phyloP scores from a whole-genome alignment of 2,888 invertebrate genomes.

The Leptopilina drosophilae region DNA sequence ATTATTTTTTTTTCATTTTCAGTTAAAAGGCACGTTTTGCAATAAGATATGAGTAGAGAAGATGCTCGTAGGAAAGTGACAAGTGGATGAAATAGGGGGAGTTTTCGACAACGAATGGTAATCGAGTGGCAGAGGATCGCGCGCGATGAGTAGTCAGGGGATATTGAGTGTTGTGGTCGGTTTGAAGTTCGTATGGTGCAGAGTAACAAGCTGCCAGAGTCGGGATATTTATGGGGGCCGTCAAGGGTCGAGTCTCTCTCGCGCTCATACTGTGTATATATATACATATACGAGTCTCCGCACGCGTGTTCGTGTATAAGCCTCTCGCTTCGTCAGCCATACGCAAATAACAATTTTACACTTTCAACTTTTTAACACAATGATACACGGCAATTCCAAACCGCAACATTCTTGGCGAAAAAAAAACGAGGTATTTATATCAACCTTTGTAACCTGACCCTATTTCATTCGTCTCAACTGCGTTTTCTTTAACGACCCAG shows the following conservation, averaged over 20 bases:
- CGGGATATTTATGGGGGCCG: constrained; percentile 74
- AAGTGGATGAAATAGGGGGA: constrained; percentile 38
- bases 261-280: not conserved
- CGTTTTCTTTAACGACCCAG: too few species aligned
- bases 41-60: not conserved
- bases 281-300: constrained; percentile 37
- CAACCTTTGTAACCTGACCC: too few species aligned
- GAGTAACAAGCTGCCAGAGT: constrained; percentile 75
- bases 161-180: constrained; percentile 72
- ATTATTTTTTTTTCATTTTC: too few species aligned
- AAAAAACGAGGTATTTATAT: not conserved
- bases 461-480: too few species aligned
- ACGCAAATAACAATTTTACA: constrained; percentile 67
- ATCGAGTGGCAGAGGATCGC: constrained; percentile 50
- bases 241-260: constrained; percentile 69
- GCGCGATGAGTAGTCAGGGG: constrained; percentile 57
- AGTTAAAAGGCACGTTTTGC: too few species aligned
- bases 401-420: constrained; percentile 34
- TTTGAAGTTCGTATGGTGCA: constrained; percentile 70
- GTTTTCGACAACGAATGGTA: constrained; percentile 49
- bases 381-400: constrained; percentile 45
- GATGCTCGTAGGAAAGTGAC: not conserved
- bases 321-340: constrained; percentile 38
- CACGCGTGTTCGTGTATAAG: constrained; percentile 5
- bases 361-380: constrained; percentile 61